Base-by-base conservation (phyloP, 2,888 invertebrate species). In the Schizotus pectinicornis region DNA sequence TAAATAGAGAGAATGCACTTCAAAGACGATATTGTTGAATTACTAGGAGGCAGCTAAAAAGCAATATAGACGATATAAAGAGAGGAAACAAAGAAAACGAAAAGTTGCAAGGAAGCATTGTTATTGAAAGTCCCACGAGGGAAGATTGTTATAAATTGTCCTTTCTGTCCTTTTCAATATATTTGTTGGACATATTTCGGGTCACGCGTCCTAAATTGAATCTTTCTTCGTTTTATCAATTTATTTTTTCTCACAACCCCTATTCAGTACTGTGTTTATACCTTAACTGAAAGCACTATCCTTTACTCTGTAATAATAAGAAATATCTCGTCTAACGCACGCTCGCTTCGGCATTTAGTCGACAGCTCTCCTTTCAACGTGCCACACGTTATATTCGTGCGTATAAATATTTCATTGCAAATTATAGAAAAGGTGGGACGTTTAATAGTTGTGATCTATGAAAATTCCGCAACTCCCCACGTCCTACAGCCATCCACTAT, bases 101-200 rank as follows among this genome's bases (percentile, higher is more conserved):
- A 69, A 67, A 65, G 64, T 65, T 70, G 68, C 70, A 69, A 70
- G 67, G 59, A 66, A 67, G 69, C 71, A 70, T 72, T 71, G 70
- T 72, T 71, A 70, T 71, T 70, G 71, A 68, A 69, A 65, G 70
- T 71, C 70, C 67, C 71, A 64, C 59, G 70, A 66, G 70, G 51
- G 56, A 62, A 68, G 69, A 72, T 71, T 72, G 71, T 72, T 72
- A 71, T 72, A 72, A 72, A 72, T 72, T 72, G 72, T 71, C 70
- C 68, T 72, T 66, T 70, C 66, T 64, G 70, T 68, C 69, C 69
- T 67, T 72, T 72, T 70, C 70, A 71, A 71, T 71, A 68, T 67
- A 67, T 68, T 65, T 68, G 67, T 68, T 67, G 67, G 68, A 68
- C 67, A 68, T 68, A 68, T 68, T 68, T 68, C 70, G 67, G 72